These are phyloP conservation scores for Ahaetulla prasina DNA, from an alignment of 2,113 vertebrate species.

Conservation along the genomic window DNA sequence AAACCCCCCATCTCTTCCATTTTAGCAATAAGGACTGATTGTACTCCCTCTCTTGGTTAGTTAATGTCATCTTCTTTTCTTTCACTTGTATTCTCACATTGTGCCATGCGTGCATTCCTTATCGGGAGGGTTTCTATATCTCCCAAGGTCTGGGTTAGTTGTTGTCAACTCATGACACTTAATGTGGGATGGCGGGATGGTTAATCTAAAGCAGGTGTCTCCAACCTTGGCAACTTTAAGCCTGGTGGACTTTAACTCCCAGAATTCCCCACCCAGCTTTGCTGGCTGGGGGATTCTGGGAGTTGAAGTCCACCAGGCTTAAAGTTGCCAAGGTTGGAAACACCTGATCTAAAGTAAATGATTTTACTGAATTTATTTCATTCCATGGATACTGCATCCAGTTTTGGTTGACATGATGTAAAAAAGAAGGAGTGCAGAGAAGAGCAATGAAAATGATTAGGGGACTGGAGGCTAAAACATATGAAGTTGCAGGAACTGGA, in stretches of 20 bases:
- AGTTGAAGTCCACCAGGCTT: no score
- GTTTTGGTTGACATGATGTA: no score
- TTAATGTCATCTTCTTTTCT: background rate
- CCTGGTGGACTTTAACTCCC: no score
- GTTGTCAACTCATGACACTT: background rate
- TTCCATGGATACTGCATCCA: background rate
- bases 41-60: background rate
- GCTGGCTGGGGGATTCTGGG: no score
- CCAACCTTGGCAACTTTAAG: no score
- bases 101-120: fast-evolving
- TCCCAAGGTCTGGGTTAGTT: background rate
- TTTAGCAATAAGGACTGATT: background rate
- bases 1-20: fast-evolving
- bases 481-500: no score
- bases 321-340: no score
- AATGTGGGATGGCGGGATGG: background rate
- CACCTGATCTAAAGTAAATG: background rate
- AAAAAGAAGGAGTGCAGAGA: no score
- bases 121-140: background rate
- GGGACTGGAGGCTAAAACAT: no score
- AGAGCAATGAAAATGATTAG: no score
- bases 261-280: no score
- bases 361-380: background rate
- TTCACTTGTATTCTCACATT: background rate
- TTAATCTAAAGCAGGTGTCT: no score